Base-by-base conservation (phyloP, 1,140 invertebrate genomes). In the Littorina saxatilis region DNA sequence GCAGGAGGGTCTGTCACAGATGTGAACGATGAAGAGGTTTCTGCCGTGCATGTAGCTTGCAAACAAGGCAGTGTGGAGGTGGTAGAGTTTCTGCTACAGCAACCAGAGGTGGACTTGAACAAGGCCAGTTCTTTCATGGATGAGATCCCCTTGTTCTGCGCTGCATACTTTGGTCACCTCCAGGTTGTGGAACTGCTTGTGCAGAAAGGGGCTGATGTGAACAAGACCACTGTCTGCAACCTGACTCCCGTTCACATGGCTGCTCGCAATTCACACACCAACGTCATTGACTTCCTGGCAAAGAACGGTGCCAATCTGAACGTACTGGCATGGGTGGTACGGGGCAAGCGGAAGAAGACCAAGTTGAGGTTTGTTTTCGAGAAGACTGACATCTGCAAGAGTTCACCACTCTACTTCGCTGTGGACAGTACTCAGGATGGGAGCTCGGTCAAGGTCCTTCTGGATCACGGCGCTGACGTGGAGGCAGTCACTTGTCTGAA, bases 241-340 rank as follows among this genome's bases (percentile, higher is more conserved):
- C 29, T 68, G 63, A 68, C 63, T 15, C 9, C 29, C 63, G 27
- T 68, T 2, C 63, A 68, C 29, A 68, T 68, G 63, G 63, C 63
- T 9, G 29, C 29, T 2, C 63, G 63, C 35, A 35, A 7, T 9
- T 17, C 7, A 20, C 29, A 37, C 29, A 5, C 32, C 7, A 23
- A 68, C 7, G 7, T 68, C 5, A 32, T 68, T 4, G 29, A 68
- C 15, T n/a, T 68, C 15, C 35, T 68, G 35, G 63, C 35, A 9
- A 32, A 68, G 63, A 32, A 37, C 35, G 29, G 63, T 4, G 63
- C 63, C 29, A 15, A 68, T 23, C 9, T 68, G 9, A 68, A 68
- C 35, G 29, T 5, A 5, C 63, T 68, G 3, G 63, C 63, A 2
- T 17, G 63, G 35, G 29, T 32, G 9, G n/a, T 5, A 9, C 7